Evolutionary conservation across 1,140 invertebrate genomes (phyloP).

Genomic region (Yoshiicerus persimilis): DNA sequence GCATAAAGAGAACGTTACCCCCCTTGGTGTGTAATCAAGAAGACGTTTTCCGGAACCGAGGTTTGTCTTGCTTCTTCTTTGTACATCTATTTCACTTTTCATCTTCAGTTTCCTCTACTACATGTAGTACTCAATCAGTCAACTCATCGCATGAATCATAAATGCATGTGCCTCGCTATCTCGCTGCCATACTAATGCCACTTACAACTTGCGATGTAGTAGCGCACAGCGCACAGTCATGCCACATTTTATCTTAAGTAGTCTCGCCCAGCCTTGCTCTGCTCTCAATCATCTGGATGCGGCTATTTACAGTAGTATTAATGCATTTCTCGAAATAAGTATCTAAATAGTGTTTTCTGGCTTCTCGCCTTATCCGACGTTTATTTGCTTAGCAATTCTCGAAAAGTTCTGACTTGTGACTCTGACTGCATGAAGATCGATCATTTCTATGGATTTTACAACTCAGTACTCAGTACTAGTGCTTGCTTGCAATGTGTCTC

Average conservation of each 20-base stretch:
- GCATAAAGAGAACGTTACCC: conserved; percentile 46
- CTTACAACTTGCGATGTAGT: too few relatives aligned
- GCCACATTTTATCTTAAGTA: too few relatives aligned
- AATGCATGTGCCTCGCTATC: not conserved
- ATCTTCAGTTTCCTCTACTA: not conserved
- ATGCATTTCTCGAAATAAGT: not conserved
- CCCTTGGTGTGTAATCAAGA: conserved; percentile 44
- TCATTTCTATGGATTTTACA: not conserved
- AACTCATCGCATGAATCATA: not conserved
- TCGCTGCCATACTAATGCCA: not conserved
- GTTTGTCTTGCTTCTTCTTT: conserved; percentile 31
- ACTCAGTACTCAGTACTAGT: not conserved
- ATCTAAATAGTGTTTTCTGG: not conserved
- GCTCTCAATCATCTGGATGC: not conserved
- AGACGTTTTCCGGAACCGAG: conserved; percentile 40
- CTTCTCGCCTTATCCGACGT: not conserved
- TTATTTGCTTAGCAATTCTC: not conserved
- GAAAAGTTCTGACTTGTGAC: too few relatives aligned
- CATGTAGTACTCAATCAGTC: not conserved
- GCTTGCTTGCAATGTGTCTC: not conserved
- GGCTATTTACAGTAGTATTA: not conserved
- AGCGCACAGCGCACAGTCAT: too few relatives aligned
- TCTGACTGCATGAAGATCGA: not conserved
- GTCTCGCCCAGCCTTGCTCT: not conserved
- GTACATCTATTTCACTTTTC: not conserved